Base-by-base conservation (phyloP, 2,797 vertebrate genomes). In the Percopsis omiscomaycus region DNA sequence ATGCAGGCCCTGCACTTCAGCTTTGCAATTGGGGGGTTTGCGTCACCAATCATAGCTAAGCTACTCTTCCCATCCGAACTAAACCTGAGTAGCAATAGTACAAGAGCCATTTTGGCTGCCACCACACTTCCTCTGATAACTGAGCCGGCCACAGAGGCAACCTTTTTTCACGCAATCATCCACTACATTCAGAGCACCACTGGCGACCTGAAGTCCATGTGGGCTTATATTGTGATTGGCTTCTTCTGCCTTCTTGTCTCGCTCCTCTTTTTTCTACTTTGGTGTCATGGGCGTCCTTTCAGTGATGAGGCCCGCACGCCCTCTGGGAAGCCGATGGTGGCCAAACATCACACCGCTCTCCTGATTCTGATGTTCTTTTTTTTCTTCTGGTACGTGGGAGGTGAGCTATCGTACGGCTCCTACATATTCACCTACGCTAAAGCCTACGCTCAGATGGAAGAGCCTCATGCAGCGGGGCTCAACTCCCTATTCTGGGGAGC, bases 1-100 rank as follows among this genome's bases (percentile, higher is more conserved):
- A 78, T 99, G 91, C 97, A 99, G 90, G 96, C 96, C n/a, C 87
- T 98, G 15, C 96, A 99, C 84, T 99, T 98, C 91, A 95, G 94
- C 85, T 99, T 98, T 30, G 97, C 96, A 0, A 84, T 87, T 0
- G 97, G 97, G 1, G 96, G 96, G 4, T 94, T 98, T 27, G 62
- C 85, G 59, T 94, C 97, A 11, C 96, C 97, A 0, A 90, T 99
- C 75, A 89, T 99, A 49, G 94, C 95, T 75, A 97, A 96, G 73
- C 56, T 98, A 82, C 71, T 93, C 50, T 91, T 93, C 3, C 90
- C 90, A 0, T 6, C 61, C 0, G 59, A 76, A 0, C n/a, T 4
- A 5, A 66, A 58, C n/a, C 9, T 8, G 10, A 46, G 47, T 6
- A 14, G 44, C 2, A 57, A 59, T 47, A 1, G n/a, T 66, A 76